Conservation (phyloP, 2,113 vertebrate genomes). For the Bucco capensis region DNA sequence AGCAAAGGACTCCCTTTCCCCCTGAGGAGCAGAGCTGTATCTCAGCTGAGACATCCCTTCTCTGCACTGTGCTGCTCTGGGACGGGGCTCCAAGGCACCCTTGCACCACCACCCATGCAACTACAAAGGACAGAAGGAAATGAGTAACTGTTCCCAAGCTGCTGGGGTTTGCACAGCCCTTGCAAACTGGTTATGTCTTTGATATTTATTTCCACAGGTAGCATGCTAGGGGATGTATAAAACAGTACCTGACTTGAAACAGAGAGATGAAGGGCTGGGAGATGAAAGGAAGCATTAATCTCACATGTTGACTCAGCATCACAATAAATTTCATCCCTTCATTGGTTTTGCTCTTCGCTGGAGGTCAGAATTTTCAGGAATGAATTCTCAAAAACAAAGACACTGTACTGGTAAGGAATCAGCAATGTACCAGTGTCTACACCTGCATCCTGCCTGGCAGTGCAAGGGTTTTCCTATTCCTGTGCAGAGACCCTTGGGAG, state of each 20-base stretch:
- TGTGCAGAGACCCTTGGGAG: background rate
- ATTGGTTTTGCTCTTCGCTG: constrained; percentile 29
- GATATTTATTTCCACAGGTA: background rate
- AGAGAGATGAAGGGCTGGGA: background rate
- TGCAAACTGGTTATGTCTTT: background rate
- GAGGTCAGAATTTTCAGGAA: background rate
- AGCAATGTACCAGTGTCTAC: accelerated
- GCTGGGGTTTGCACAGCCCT: background rate
- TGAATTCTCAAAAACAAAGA: background rate
- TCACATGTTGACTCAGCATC: background rate
- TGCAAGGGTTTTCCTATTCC: background rate
- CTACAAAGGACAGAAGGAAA: background rate
- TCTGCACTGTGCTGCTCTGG: background rate
- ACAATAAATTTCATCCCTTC: background rate
- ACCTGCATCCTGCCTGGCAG: background rate
- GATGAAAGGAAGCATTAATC: constrained; percentile 53
- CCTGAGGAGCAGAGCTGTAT: background rate
- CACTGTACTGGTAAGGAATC: background rate
- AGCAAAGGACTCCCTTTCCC: background rate
- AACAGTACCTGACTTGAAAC: background rate
- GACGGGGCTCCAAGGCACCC: background rate
- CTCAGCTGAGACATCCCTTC: background rate
- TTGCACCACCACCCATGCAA: background rate
- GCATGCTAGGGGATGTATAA: background rate
- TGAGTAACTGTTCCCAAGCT: background rate